Base-by-base conservation (phyloP, 2,888 invertebrate species). In the Macropis europaea region DNA sequence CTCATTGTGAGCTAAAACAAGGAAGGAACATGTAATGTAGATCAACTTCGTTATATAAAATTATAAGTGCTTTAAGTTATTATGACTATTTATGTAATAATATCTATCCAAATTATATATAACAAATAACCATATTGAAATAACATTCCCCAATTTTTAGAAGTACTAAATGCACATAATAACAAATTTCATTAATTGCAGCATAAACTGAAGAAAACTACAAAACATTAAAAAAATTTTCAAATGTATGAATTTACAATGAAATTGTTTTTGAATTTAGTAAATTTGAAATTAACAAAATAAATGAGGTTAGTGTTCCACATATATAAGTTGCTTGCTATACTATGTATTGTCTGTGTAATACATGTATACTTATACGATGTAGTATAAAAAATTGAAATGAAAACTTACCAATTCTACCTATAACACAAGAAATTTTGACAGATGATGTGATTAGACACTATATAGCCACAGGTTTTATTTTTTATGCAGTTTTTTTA, bases 1-100 rank as follows among this genome's bases (percentile, higher is more conserved):
- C 97, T 97, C 97, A 97, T 97, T 77, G 56, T 76, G 56, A 38
- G 34, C 61, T 70, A 38, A 15, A 52, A 32, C 19, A 1, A 40
- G 32, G n/a, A 32, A 19, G n/a, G 17, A 22, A 6, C 11, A 7
- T 24, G 15, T 2, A n/a, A n/a, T 32, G 6, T 26, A 11, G n/a
- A n/a, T n/a, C n/a, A n/a, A n/a, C n/a, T n/a, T n/a, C n/a, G n/a
- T n/a, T n/a, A n/a, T n/a, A n/a, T n/a, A 6, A 48, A 13, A 9
- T 17, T 34, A 28, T 2, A 13, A 28, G 28, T 45, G 7, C 15
- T 0, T 52, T n/a, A 50, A 7, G 6, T 6, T 15, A 28, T 7
- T 19, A 7, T 13, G 4, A 5, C 22, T 30, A 59, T 22, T 38
- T n/a, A 17, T n/a, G 3, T 48, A 48, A 19, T 36, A 28, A 3